These are phyloP conservation scores for Globicephala melas DNA, from an alignment of 2,113 vertebrate species.

Conservation along the genomic window DNA sequence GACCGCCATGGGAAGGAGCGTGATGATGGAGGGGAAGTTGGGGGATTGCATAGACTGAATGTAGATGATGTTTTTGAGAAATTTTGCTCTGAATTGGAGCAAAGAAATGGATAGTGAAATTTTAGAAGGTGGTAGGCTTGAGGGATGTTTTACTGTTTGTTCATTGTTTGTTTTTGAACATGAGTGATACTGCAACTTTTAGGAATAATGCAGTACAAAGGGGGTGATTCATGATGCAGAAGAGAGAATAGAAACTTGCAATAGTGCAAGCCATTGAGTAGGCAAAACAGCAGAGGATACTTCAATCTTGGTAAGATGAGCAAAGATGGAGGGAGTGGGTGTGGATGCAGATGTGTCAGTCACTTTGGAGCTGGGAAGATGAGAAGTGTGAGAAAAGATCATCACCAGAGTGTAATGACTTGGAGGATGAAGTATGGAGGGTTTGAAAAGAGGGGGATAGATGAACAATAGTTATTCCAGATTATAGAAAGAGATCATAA, in stretches of 20 bases:
- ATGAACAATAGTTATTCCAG: background rate
- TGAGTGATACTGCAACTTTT: background rate
- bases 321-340: background rate
- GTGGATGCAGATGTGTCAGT: background rate
- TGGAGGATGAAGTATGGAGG: background rate
- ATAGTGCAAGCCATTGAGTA: background rate
- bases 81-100: background rate
- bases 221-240: background rate
- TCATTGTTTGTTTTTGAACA: background rate
- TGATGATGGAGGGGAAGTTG: background rate
- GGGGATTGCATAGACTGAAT: background rate
- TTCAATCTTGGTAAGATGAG: background rate
- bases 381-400: background rate
- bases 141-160: background rate
- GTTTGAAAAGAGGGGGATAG: background rate
- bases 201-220: background rate
- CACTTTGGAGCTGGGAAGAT: background rate
- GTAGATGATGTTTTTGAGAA: background rate
- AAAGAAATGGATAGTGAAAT: background rate
- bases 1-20: accelerated
- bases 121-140: background rate
- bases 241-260: background rate
- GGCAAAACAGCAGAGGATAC: background rate
- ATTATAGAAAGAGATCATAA: background rate
- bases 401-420: background rate